Conservation (phyloP, 2,888 invertebrate genomes). For the Chymomyza fuscimana region DNA sequence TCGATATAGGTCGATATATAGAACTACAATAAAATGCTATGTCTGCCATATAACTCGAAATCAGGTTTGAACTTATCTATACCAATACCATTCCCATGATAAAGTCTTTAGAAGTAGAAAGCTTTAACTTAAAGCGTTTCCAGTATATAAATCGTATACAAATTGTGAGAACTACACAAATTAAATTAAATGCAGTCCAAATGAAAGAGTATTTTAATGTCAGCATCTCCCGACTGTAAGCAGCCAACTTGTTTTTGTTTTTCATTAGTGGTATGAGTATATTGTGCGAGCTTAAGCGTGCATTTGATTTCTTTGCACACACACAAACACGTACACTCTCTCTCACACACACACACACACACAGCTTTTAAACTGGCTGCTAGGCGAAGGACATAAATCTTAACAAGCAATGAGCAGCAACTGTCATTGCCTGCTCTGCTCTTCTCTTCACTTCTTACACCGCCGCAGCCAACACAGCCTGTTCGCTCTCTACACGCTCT, state of each 20-base stretch:
- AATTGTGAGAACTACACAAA: too few relatives aligned
- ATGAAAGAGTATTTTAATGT: too few relatives aligned
- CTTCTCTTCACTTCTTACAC: background rate
- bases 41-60: too few relatives aligned
- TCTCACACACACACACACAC: slow-evolving; percentile 23
- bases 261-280: slow-evolving; percentile 1
- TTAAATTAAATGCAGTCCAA: too few relatives aligned
- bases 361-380: slow-evolving; percentile 54
- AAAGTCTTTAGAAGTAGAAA: too few relatives aligned
- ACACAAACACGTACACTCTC: slow-evolving; percentile 11
- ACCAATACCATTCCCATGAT: too few relatives aligned
- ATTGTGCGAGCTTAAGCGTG: slow-evolving; percentile 39
- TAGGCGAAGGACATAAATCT: slow-evolving; percentile 63
- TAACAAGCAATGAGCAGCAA: slow-evolving; percentile 45
- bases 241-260: background rate
- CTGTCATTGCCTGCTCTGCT: background rate
- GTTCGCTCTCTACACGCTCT: background rate
- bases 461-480: slow-evolving; percentile 26
- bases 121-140: too few relatives aligned
- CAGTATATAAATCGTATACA: too few relatives aligned
- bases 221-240: background rate
- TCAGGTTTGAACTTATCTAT: too few relatives aligned
- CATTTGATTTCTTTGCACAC: slow-evolving; percentile 49
- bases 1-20: too few relatives aligned
- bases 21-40: too few relatives aligned